These are phyloP conservation scores for Bombus consobrinus DNA, from an alignment of 1,140 invertebrate genomes.

Conservation along the genomic window DNA sequence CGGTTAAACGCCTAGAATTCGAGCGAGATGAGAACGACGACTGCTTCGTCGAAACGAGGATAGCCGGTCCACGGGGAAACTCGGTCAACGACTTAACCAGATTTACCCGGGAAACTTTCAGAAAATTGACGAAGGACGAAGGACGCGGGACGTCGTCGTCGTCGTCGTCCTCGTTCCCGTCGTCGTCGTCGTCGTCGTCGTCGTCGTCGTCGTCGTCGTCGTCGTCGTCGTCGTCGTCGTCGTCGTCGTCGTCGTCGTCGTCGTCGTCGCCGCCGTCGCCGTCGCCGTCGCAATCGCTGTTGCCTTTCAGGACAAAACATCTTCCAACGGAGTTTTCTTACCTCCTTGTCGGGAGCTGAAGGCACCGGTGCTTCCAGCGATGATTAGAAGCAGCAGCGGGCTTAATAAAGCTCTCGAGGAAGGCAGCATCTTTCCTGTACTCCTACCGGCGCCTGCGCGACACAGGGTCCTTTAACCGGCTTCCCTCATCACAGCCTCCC, in stretches of 20 bases:
- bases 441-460: constrained; percentile 72
- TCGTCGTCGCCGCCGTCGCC: background rate
- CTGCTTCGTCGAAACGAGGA: background rate
- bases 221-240: background rate
- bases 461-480: constrained; percentile 73
- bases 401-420: constrained; percentile 75
- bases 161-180: background rate
- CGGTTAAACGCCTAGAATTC: constrained; percentile 1
- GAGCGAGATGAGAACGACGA: background rate
- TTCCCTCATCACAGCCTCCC: constrained; percentile 81
- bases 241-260: background rate
- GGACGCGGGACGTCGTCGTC: background rate
- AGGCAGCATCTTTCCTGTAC: constrained; percentile 78
- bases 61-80: constrained; percentile 6
- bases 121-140: constrained; percentile 37
- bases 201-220: background rate
- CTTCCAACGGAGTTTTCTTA: constrained; percentile 67
- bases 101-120: constrained; percentile 37
- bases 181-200: background rate
- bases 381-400: constrained; percentile 81
- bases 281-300: constrained; percentile 50
- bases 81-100: constrained; percentile 53
- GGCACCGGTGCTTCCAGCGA: constrained; percentile 76
- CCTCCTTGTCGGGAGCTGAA: constrained; percentile 79
- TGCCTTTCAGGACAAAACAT: constrained; percentile 60